phyloP scores from a whole-genome alignment of 2,888 invertebrate genomes.

The Argynnis bischoffii region DNA sequence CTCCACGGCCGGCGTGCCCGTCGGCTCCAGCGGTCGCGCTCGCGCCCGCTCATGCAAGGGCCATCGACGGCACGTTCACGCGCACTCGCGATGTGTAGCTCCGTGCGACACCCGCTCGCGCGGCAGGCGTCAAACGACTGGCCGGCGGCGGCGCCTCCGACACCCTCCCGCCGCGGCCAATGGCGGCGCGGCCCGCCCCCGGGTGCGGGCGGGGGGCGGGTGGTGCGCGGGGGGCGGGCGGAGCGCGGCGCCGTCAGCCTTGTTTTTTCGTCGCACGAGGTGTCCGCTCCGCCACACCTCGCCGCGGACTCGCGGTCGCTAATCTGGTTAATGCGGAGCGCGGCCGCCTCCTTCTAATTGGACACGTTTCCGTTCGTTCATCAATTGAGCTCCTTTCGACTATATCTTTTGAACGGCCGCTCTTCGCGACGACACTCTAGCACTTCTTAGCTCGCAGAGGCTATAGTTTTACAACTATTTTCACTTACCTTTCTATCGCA shows the following conservation, averaged over 20 bases:
- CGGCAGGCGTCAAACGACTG: conserved; percentile 79
- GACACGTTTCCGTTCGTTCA: conserved; percentile 81
- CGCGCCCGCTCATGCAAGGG: conserved; percentile 82
- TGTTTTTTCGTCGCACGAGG: conserved; percentile 72
- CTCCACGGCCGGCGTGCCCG: conserved; percentile 79
- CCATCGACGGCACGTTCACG: conserved; percentile 62
- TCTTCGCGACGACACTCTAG: conserved; percentile 35
- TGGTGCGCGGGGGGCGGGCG: conserved; percentile 51
- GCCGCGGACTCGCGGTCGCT: conserved; percentile 61
- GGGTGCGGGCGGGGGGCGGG: conserved; percentile 68
- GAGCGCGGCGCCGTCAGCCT: conserved; percentile 69
- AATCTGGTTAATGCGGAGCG: conserved; percentile 76
- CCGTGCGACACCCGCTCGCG: conserved; percentile 75
- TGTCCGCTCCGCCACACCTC: conserved; percentile 70
- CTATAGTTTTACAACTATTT: conserved; percentile 16
- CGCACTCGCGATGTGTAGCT: conserved; percentile 50
- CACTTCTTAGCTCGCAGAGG: conserved; percentile 33
- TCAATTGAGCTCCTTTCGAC: conserved; percentile 80
- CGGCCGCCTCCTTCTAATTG: conserved; percentile 77
- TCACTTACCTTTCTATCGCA: not conserved
- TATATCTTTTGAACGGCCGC: conserved; percentile 65
- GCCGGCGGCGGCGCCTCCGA: conserved; percentile 80
- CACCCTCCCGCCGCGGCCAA: conserved; percentile 78
- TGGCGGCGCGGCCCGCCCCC: conserved; percentile 72
- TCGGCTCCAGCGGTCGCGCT: conserved; percentile 83